phyloP scores from a whole-genome alignment of 2,797 vertebrate genomes.

The Choloepus didactylus region DNA sequence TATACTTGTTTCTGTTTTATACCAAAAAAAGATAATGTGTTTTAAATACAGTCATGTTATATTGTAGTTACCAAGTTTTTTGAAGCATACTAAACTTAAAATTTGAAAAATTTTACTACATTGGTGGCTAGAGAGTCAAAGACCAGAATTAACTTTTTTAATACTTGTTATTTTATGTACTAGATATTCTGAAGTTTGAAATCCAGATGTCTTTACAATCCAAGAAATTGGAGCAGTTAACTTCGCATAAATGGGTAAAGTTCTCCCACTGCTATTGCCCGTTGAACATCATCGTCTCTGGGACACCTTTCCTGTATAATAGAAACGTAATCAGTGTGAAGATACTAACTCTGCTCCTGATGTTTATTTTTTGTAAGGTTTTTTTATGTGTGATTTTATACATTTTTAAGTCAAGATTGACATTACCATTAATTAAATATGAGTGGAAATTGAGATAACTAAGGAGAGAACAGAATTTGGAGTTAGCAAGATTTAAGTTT shows the following conservation, averaged over 20 bases:
- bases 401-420: not conserved
- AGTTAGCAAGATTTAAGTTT: slow-evolving; percentile 41
- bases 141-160: slow-evolving; percentile 40
- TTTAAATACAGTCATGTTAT: slow-evolving; percentile 54
- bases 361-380: not conserved
- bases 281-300: not conserved
- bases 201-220: not conserved
- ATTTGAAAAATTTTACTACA: slow-evolving; percentile 23
- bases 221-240: not conserved
- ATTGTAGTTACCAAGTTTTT: slow-evolving; percentile 38
- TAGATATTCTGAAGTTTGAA: slow-evolving; percentile 50
- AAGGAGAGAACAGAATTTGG: not conserved
- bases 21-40: slow-evolving; percentile 14
- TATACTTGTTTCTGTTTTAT: slow-evolving; percentile 65
- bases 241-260: too few species aligned
- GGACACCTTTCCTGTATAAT: not conserved
- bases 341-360: not conserved
- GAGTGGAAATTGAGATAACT: not conserved
- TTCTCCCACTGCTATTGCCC: not conserved
- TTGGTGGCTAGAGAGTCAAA: slow-evolving; percentile 53
- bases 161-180: not conserved
- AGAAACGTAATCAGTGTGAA: not conserved
- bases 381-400: not conserved
- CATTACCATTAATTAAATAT: not conserved
- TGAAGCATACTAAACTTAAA: slow-evolving; percentile 48